Evolutionary conservation across 2,797 vertebrate genomes (phyloP), one percentile per base, ranked within the genome.

Genomic region (Coregonus suidteri): DNA sequence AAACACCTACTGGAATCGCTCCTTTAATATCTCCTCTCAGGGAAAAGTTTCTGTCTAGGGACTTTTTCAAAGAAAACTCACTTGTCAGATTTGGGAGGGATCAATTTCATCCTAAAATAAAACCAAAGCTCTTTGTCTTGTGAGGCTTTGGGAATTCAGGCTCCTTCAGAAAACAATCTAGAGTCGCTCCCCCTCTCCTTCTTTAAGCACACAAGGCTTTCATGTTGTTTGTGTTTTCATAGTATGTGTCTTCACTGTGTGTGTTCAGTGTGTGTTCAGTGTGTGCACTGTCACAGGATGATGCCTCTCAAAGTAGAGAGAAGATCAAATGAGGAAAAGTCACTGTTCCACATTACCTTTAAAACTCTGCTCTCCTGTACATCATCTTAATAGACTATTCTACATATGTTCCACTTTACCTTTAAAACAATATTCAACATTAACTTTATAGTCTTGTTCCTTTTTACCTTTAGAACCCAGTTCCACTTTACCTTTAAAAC

Each of bases 81-180:
- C 34, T 71, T 71, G 69, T 52, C 69, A 71, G 37, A 51, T 71
- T 71, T 34, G 30, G 30, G 13, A 66, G 3, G n/a, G 2, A 70
- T 70, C 68, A 70, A 41, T n/a, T 41, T 47, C 35, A 70, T n/a
- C 68, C 4, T 70, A 70, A 70, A 70, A 35, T n/a, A 47, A 70
- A 70, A 47, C 68, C 11, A 41, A 70, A 70, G 68, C 6, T 70
- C 6, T 70, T 70, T 70, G 31, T 68, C 34, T 68, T 37, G 31
- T 34, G 20, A 7, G 37, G 37, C 68, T 41, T 69, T 70, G 34
- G 18, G n/a, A 70, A 47, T 59, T 20, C 68, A 70, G 18, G n/a
- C 3, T 37, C 68, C 34, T 41, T 70, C 35, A 70, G 35, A 47
- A 70, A 18, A 70, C 35, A 18, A 3, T 68, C 16, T 47, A 11